Conservation (phyloP, 2,113 vertebrate species). For the Oenanthe melanoleuca region DNA sequence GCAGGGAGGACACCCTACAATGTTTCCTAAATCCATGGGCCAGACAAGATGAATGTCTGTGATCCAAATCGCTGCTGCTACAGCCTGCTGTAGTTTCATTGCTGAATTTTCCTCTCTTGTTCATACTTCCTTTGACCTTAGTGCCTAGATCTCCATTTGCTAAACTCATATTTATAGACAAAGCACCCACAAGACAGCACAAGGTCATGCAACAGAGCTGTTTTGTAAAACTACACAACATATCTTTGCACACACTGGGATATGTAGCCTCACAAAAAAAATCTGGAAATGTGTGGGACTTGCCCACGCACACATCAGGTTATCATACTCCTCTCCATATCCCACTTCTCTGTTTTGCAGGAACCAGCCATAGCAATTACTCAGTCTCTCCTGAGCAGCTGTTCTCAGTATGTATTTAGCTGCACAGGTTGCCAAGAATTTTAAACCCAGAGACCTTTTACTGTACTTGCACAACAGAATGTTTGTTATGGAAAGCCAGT, state of each 20-base stretch:
- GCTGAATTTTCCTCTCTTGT: neutral
- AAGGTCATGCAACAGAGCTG: neutral
- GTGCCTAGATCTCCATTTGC: neutral
- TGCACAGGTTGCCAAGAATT: neutral
- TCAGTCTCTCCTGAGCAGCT: neutral
- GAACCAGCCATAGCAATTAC: neutral
- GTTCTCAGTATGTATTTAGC: neutral
- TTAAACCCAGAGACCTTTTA: neutral
- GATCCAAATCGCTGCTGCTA: neutral
- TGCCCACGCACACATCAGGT: rapidly evolving
- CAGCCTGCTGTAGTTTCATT: neutral
- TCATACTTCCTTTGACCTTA: neutral
- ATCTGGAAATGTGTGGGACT: rapidly evolving
- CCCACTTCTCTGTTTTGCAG: neutral
- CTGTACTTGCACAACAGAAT: neutral
- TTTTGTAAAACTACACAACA: neutral
- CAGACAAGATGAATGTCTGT: neutral
- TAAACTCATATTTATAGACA: neutral
- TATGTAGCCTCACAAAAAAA: rapidly evolving
- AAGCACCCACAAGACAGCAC: neutral
- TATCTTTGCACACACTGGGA: rapidly evolving
- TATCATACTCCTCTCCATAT: neutral
- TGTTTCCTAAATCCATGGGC: neutral
- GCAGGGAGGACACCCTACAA: neutral
- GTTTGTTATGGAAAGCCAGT: neutral